phyloP scores from a whole-genome alignment of 1,140 invertebrate species.

The Ceratina australensis region DNA sequence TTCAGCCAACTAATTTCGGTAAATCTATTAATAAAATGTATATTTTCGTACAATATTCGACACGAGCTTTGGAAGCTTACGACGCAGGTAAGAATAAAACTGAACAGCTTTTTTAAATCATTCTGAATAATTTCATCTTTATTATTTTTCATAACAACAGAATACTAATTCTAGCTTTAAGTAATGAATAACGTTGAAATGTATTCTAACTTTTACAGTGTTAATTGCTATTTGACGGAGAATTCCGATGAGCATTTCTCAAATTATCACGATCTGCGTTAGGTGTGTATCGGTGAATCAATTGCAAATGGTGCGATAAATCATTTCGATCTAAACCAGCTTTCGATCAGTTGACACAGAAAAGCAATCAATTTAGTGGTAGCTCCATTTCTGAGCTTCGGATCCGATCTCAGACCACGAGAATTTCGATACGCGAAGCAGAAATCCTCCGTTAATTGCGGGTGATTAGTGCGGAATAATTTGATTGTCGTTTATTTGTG shows the following conservation, averaged over 20 bases:
- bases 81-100: too few species aligned
- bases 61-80: too few species aligned
- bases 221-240: background rate
- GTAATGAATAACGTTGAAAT: too few species aligned
- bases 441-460: background rate
- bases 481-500: constrained; percentile 2
- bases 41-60: too few species aligned
- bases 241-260: background rate
- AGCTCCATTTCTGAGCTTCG: background rate
- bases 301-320: background rate
- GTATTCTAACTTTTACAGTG: too few species aligned
- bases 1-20: too few species aligned
- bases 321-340: background rate
- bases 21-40: too few species aligned
- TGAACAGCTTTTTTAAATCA: too few species aligned
- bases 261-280: background rate
- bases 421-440: background rate
- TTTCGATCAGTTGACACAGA: background rate
- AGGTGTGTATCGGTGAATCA: background rate
- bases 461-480: constrained; percentile 3
- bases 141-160: too few species aligned
- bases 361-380: constrained; percentile 1
- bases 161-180: too few species aligned
- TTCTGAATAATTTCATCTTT: too few species aligned
- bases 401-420: background rate